Percentiles rank a stretch among this genome's conserved stretches.
Evolutionary conservation across 2,888 invertebrate genomes (phyloP).

Genomic region (Anorthoa munda): DNA sequence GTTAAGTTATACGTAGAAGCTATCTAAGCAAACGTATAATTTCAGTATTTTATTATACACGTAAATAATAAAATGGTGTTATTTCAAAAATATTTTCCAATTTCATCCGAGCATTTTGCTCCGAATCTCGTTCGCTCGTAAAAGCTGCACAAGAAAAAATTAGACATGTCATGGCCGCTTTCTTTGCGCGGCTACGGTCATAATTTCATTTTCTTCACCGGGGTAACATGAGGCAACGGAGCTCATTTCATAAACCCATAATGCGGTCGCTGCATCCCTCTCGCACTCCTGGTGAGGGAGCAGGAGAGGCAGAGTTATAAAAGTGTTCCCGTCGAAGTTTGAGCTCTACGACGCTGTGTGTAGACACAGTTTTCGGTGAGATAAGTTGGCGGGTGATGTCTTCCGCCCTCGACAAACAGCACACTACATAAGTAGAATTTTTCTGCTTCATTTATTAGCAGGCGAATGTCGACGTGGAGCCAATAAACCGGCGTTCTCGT

Average conservation of each 20-base stretch:
- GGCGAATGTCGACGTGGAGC: constrained; percentile 86
- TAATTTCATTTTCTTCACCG: constrained; percentile 88
- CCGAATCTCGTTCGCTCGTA: constrained; percentile 67
- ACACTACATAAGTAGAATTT: constrained; percentile 86
- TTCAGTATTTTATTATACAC: constrained; percentile 5
- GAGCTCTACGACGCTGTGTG: constrained; percentile 76
- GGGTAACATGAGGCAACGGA: constrained; percentile 86
- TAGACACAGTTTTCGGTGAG: constrained; percentile 80
- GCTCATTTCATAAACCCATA: constrained; percentile 89
- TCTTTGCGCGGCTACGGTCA: constrained; percentile 84
- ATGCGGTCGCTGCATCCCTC: constrained; percentile 79
- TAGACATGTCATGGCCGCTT: constrained; percentile 82
- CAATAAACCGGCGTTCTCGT: constrained; percentile 85
- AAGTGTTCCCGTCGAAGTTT: constrained; percentile 78
- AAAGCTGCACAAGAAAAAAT: constrained; percentile 72
- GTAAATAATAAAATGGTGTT: constrained; percentile 51
- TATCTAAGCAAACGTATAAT: neutral
- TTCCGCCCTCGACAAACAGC: constrained; percentile 84
- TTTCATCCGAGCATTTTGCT: constrained; percentile 62
- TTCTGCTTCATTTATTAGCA: constrained; percentile 90
- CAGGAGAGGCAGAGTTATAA: constrained; percentile 76
- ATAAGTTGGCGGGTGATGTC: constrained; percentile 73
- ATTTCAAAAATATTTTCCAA: constrained; percentile 61
- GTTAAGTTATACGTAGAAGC: neutral
- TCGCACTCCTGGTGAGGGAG: constrained; percentile 71